phyloP scores from a whole-genome alignment of 2,797 vertebrate species.

The Moxostoma hubbsi region DNA sequence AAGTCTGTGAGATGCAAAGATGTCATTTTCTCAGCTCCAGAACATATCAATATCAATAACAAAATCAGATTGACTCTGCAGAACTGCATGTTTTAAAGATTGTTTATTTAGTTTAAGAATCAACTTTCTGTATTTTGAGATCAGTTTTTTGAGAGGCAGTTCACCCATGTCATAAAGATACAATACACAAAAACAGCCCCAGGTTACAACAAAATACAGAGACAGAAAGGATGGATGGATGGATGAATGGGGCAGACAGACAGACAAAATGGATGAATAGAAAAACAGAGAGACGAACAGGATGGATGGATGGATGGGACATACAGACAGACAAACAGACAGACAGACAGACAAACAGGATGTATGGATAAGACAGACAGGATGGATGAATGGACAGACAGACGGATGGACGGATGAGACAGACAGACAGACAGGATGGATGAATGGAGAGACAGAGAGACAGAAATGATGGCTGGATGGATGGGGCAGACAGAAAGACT shows the following conservation, averaged over 20 bases:
- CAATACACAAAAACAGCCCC: not conserved
- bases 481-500: not conserved
- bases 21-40: not conserved
- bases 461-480: not conserved
- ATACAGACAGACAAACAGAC: not conserved
- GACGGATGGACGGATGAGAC: not conserved
- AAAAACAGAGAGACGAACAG: too few species aligned
- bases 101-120: conserved; percentile 10
- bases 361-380: too few species aligned
- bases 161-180: not conserved
- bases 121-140: not conserved
- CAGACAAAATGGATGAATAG: too few species aligned
- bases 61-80: conserved; percentile 9
- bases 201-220: not conserved
- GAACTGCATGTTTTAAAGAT: not conserved
- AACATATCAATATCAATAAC: not conserved
- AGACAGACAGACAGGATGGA: not conserved
- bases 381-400: too few species aligned
- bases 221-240: too few species aligned
- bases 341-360: not conserved
- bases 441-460: not conserved
- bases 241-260: not conserved
- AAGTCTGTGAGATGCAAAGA: not conserved
- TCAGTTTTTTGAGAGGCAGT: not conserved
- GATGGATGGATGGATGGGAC: not conserved